Evolutionary conservation across 2,888 invertebrate species (phyloP).

Genomic region (Ormia ochracea): DNA sequence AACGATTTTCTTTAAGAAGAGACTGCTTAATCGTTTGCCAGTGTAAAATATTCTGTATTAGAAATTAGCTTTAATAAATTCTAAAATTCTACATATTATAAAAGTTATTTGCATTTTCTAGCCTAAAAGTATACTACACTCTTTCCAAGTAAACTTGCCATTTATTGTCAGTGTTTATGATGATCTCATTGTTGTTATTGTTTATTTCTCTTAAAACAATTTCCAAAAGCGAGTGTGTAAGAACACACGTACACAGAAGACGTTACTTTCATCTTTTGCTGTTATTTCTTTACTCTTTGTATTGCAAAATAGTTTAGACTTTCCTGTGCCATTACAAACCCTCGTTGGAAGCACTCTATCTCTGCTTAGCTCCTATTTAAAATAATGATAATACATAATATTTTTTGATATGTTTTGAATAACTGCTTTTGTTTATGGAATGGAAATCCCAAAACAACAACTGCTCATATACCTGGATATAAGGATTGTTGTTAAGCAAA

Average conservation of each 20-base stretch:
- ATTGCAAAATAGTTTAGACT: background rate
- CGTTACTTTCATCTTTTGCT: background rate
- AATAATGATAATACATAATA: constrained; percentile 40
- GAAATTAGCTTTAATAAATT: background rate
- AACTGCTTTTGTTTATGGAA: constrained; percentile 30
- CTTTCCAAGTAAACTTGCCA: background rate
- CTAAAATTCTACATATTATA: background rate
- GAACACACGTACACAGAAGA: background rate
- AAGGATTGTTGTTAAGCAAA: background rate
- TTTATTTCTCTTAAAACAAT: background rate
- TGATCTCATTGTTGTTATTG: background rate
- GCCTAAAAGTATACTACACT: background rate
- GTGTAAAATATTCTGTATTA: background rate
- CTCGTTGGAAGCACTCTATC: background rate
- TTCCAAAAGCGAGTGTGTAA: background rate
- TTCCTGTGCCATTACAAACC: background rate
- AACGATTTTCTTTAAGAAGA: constrained; percentile 7
- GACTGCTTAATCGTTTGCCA: constrained; percentile 18
- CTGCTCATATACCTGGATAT: background rate
- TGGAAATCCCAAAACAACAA: background rate
- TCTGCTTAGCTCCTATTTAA: background rate
- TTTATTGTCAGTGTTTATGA: background rate
- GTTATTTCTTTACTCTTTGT: background rate
- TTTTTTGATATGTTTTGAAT: constrained; percentile 42
- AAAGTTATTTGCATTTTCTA: background rate